A percentile compares a stretch with the other conserved stretches of the same genome.
Evolutionary conservation across 2,797 vertebrate genomes (phyloP).

Genomic region (Epinephelus coioides): DNA sequence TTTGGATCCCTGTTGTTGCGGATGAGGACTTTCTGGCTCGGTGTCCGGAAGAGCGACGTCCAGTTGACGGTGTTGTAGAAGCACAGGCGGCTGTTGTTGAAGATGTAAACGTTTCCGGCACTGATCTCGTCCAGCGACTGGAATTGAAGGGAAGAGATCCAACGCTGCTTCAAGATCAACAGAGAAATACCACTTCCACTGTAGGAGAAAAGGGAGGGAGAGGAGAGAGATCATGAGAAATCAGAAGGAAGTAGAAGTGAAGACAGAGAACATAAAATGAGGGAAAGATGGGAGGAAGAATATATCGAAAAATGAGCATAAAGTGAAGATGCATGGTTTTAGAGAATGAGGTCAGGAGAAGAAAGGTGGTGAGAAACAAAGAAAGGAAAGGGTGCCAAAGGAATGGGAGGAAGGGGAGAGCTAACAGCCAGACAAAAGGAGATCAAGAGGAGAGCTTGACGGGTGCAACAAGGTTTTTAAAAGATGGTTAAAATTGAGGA

Average conservation of each 20-base stretch:
- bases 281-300: background rate
- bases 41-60: conserved; percentile 94
- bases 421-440: background rate
- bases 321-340: background rate
- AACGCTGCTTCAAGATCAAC: conserved; percentile 95
- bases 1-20: conserved; percentile 92
- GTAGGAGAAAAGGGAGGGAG: background rate
- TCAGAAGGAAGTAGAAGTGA: background rate
- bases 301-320: background rate
- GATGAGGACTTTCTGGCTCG: conserved; percentile 91
- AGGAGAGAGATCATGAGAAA: background rate
- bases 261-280: background rate
- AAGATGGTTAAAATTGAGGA: background rate
- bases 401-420: conserved; percentile 6
- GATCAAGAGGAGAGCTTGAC: background rate
- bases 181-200: conserved; percentile 92
- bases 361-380: background rate
- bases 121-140: conserved; percentile 97
- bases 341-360: background rate
- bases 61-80: conserved; percentile 99
- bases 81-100: conserved; percentile 96
- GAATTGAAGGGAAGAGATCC: conserved; percentile 94
- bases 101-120: conserved; percentile 97
- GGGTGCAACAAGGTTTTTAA: background rate
- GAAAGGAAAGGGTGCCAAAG: background rate